Evolutionary conservation across 2,888 invertebrate genomes (phyloP).

Genomic region (Eucriotettix oculatus): DNA sequence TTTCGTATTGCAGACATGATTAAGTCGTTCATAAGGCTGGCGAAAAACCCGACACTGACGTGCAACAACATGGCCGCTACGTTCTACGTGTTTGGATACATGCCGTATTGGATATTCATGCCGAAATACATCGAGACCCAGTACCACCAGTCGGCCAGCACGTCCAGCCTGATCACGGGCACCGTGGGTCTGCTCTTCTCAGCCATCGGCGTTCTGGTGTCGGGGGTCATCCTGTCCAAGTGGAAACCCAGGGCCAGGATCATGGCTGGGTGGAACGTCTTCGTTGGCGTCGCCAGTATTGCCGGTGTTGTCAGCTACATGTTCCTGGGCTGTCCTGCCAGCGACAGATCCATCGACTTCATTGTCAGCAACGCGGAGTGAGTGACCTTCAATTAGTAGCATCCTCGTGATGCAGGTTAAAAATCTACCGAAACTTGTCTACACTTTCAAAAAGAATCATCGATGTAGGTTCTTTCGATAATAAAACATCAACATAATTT

Average conservation of each 20-base stretch:
- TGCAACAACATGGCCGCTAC: constrained; percentile 56
- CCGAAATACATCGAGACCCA: constrained; percentile 73
- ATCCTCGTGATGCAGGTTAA: too few relatives aligned
- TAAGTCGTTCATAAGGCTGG: constrained; percentile 40
- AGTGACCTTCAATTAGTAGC: constrained; percentile 16
- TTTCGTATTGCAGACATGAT: constrained; percentile 34
- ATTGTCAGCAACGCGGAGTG: constrained; percentile 27
- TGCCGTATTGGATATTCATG: constrained; percentile 64
- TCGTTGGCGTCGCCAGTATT: constrained; percentile 43
- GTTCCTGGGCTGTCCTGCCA: constrained; percentile 46
- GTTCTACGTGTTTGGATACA: constrained; percentile 52
- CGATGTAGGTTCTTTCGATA: too few relatives aligned
- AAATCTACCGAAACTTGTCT: too few relatives aligned
- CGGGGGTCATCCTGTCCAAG: constrained; percentile 46
- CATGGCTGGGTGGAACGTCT: constrained; percentile 51
- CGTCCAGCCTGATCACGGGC: constrained; percentile 53
- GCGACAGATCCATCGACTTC: constrained; percentile 33
- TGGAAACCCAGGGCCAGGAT: constrained; percentile 47
- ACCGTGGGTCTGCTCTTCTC: constrained; percentile 52
- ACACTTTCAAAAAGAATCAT: too few relatives aligned
- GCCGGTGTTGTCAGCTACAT: constrained; percentile 45
- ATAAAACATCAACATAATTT: too few relatives aligned
- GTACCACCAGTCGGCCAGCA: constrained; percentile 57
- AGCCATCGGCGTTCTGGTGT: constrained; percentile 47
- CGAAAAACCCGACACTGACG: constrained; percentile 49